Percentiles rank a stretch among this genome's conserved stretches.
phyloP scores from a whole-genome alignment of 2,797 vertebrate species.

The Borostomias antarcticus region DNA sequence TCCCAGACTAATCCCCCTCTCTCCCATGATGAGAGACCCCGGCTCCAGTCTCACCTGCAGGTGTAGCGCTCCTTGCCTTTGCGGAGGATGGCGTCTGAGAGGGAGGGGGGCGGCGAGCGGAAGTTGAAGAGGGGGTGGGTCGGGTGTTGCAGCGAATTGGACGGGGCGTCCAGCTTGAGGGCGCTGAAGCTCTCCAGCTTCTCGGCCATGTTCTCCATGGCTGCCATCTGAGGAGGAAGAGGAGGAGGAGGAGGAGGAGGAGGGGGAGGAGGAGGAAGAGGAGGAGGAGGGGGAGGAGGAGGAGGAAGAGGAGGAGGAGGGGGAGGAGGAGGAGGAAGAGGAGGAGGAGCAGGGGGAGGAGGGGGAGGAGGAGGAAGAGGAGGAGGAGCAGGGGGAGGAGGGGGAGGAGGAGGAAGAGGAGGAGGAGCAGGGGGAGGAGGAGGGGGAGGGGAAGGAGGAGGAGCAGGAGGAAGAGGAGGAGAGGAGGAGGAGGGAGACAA shows the following conservation, averaged over 20 bases:
- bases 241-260: neutral
- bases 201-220: slow-evolving; percentile 98
- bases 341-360: neutral
- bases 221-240: slow-evolving; percentile 85
- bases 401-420: slow-evolving; percentile 11
- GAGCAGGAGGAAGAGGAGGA: neutral
- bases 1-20: neutral
- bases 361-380: neutral
- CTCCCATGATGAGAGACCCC: neutral
- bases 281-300: slow-evolving; percentile 1
- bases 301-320: slow-evolving; percentile 19
- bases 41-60: slow-evolving; percentile 83
- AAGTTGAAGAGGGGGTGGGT: slow-evolving; percentile 96
- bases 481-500: neutral
- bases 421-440: slow-evolving; percentile 25
- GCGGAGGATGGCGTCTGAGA: slow-evolving; percentile 96
- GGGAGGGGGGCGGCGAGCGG: slow-evolving; percentile 90
- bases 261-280: neutral
- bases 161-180: slow-evolving; percentile 87
- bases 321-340: slow-evolving; percentile 25
- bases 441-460: neutral
- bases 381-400: neutral
- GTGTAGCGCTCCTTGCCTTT: slow-evolving; percentile 99
- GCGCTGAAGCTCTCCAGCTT: slow-evolving; percentile 94
- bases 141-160: slow-evolving; percentile 89